Percentiles rank a stretch among this genome's conserved stretches.
phyloP scores from a whole-genome alignment of 2,797 vertebrate species.

The Chelon labrosus region DNA sequence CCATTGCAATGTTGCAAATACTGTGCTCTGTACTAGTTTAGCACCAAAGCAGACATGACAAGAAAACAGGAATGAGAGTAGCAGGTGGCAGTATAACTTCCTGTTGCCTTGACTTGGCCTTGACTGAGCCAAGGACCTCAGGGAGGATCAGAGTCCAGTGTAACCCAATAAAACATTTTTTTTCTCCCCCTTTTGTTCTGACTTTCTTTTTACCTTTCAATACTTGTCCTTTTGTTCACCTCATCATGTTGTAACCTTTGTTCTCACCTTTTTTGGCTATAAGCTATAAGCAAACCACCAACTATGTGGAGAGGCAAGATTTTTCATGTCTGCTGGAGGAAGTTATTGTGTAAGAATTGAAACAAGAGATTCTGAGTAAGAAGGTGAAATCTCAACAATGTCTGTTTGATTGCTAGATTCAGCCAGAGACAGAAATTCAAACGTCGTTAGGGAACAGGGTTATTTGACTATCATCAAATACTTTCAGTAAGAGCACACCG shows the following conservation, averaged over 20 bases:
- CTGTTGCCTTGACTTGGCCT: slow-evolving; percentile 76
- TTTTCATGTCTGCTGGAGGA: neutral
- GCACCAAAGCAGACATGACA: slow-evolving; percentile 58
- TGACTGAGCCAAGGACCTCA: slow-evolving; percentile 64
- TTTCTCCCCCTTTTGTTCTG: slow-evolving; percentile 1
- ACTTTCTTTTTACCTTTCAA: neutral
- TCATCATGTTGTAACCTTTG: slow-evolving; percentile 7
- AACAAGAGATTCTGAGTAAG: neutral
- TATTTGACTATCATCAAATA: neutral
- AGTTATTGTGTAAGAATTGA: neutral
- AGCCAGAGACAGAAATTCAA: neutral
- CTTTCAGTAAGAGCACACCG: neutral
- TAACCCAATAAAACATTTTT: neutral
- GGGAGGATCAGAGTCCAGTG: slow-evolving; percentile 55
- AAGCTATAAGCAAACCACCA: slow-evolving; percentile 6
- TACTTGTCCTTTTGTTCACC: neutral
- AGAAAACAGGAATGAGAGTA: slow-evolving; percentile 79
- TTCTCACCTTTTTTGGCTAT: neutral
- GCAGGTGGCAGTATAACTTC: slow-evolving; percentile 86
- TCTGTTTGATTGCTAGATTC: neutral
- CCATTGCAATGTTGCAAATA: slow-evolving; percentile 14
- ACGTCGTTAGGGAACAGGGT: too few relatives aligned
- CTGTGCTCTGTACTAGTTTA: neutral
- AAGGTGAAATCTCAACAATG: neutral
- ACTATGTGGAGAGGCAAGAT: neutral